Base-by-base conservation (phyloP, 2,888 invertebrate species). In the Thecophora atra region DNA sequence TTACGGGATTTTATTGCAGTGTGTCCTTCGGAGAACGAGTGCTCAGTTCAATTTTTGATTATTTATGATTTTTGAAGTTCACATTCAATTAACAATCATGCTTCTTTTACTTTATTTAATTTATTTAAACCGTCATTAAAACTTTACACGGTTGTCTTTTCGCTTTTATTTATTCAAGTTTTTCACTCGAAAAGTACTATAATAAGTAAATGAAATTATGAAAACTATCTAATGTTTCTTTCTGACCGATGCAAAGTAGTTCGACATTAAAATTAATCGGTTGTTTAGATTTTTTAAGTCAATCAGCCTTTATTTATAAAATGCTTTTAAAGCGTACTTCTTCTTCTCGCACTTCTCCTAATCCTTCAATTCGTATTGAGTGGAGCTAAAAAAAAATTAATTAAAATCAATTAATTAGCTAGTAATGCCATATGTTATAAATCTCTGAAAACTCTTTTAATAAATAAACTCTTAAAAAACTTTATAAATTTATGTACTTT, bases 221-320 rank as follows among this genome's bases (percentile, higher is more conserved):
- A 67, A 54, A 67, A 67, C 54, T 21, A 54, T 67, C 67, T 19
- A 67, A 56, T 67, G 67, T 67, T 67, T 67, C 67, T 67, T 67
- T 54, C 56, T 67, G 54, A 67, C 67, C 37, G 67, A 54, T 21
- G 67, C 67, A 54, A 67, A 30, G 54, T 54, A 56, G 67, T 56
- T 67, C 67, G 67, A 67, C 67, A 67, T 67, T 67, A 54, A 67
- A 54, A 54, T 42, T 56, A 67, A 37, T 30, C 54, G 37, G 6
- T 37, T 37, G 6, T 11, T 30, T 30, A 4, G 6, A 8, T 47
- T 47, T 47, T n/a, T 47, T 47, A 17, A 47, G 47, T n/a, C 47
- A 47, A 11, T 47, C 6, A n/a, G n/a, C n/a, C 1, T 37, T 37
- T 37, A 37, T 37, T 37, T 37, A 54, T 21, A 11, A 7, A 17